Conservation (phyloP, 2,888 invertebrate genomes). For the Drosophila mayaguana region DNA sequence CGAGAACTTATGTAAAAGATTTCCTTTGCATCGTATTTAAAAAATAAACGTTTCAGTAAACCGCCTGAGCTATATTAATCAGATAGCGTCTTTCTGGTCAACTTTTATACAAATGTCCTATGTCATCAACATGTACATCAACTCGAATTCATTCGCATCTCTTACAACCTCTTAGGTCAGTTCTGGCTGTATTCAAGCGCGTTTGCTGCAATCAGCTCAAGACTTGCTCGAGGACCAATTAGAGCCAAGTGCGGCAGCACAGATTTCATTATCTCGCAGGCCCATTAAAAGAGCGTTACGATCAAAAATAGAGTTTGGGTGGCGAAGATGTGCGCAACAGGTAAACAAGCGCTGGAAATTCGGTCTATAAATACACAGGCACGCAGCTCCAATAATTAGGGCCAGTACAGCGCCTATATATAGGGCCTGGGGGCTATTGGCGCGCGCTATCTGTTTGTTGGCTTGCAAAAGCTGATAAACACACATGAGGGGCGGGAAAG, state of each 20-base stretch:
- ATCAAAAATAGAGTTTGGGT: constrained; percentile 21
- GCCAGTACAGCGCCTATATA: constrained; percentile 8
- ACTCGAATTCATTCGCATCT: not conserved
- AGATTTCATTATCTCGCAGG: constrained; percentile 17
- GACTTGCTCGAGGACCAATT: constrained; percentile 12
- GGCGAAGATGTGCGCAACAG: constrained; percentile 57
- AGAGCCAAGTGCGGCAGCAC: constrained; percentile 10
- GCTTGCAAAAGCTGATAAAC: constrained; percentile 79
- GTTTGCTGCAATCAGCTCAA: constrained; percentile 21
- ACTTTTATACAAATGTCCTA: too few relatives aligned
- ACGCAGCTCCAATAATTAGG: constrained; percentile 38
- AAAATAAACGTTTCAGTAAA: too few relatives aligned
- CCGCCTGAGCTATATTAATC: too few relatives aligned
- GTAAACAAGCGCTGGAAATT: constrained; percentile 52
- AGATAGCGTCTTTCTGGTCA: too few relatives aligned
- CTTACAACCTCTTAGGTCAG: constrained; percentile 13
- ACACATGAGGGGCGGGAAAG: not conserved
- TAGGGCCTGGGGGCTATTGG: constrained; percentile 56
- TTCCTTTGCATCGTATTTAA: too few relatives aligned
- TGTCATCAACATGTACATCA: not conserved
- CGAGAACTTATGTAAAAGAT: too few relatives aligned
- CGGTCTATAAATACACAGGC: constrained; percentile 63
- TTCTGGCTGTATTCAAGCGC: constrained; percentile 2
- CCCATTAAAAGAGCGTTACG: constrained; percentile 72
- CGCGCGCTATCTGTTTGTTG: constrained; percentile 58